phyloP scores from a whole-genome alignment of 2,797 vertebrate genomes.

The Hydrophis major region DNA sequence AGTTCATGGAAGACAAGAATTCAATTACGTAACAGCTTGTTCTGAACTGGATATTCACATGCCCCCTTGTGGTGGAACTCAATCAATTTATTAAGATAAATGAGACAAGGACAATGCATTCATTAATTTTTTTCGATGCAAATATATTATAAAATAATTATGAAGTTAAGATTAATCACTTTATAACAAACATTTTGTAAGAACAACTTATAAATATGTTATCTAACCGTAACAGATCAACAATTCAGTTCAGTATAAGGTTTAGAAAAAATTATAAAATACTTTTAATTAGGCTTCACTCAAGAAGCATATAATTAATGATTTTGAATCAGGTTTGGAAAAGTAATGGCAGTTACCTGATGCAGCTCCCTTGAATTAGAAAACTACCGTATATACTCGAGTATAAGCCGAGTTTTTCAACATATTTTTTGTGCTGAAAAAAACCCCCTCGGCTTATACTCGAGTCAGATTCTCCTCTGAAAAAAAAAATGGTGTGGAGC shows the following conservation, averaged over 20 bases:
- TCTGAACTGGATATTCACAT: constrained; percentile 23
- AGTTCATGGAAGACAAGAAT: background rate
- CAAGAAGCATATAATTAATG: background rate
- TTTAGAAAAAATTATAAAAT: background rate
- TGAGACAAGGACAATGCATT: background rate
- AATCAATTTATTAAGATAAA: background rate
- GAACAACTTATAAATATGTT: constrained; percentile 13
- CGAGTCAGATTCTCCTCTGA: too few relatives aligned
- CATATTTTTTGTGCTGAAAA: too few relatives aligned
- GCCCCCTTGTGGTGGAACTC: constrained; percentile 58
- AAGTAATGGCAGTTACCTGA: background rate
- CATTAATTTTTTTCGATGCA: background rate
- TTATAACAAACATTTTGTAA: background rate
- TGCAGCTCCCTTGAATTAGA: background rate
- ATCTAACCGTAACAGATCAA: background rate
- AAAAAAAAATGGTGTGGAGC: too few relatives aligned
- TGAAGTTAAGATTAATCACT: background rate
- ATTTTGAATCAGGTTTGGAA: background rate
- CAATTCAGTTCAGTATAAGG: constrained; percentile 20
- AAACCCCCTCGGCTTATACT: too few relatives aligned
- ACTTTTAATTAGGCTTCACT: background rate
- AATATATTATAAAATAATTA: background rate
- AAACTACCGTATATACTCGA: too few relatives aligned
- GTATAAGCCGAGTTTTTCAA: too few relatives aligned
- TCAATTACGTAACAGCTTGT: constrained; percentile 26